A percentile compares a stretch with the other conserved stretches of the same genome.
Conservation (phyloP, 1,140 invertebrate species). For the Linepithema humile region DNA sequence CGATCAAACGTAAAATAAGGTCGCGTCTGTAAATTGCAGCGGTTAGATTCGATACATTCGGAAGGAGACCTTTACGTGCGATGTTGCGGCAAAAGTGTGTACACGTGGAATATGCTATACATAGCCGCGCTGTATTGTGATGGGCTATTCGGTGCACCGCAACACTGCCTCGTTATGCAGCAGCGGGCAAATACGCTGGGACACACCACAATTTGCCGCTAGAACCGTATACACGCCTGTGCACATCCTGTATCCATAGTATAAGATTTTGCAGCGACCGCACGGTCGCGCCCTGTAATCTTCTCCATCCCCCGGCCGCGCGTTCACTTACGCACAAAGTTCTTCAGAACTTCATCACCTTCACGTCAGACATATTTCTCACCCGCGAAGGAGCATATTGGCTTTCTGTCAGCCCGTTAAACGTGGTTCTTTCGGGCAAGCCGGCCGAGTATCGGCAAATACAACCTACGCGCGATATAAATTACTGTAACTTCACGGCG, state of each 20-base stretch:
- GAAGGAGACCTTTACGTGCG: neutral
- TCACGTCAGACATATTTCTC: constrained; percentile 32
- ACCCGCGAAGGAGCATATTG: constrained; percentile 26
- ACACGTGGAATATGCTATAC: neutral
- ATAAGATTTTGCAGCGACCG: neutral
- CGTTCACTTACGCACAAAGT: neutral
- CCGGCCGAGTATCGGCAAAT: neutral
- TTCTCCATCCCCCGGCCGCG: too few relatives aligned
- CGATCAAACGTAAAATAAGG: neutral
- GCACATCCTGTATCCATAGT: neutral
- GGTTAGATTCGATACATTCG: too few relatives aligned
- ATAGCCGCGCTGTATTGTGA: neutral
- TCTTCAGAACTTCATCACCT: constrained; percentile 25
- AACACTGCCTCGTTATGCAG: neutral
- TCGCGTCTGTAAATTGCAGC: too few relatives aligned
- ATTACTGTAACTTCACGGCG: neutral
- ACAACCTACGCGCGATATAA: neutral
- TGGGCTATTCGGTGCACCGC: neutral
- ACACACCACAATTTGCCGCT: neutral
- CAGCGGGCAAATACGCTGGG: constrained; percentile 29
- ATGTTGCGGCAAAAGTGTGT: neutral
- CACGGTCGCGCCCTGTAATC: too few relatives aligned
- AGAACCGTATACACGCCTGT: neutral
- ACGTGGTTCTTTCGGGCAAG: neutral
- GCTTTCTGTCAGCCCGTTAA: constrained; percentile 47